Base-by-base conservation (phyloP, 35 echinoderm and acorn worm species). In the Stichopus chloronotus region DNA sequence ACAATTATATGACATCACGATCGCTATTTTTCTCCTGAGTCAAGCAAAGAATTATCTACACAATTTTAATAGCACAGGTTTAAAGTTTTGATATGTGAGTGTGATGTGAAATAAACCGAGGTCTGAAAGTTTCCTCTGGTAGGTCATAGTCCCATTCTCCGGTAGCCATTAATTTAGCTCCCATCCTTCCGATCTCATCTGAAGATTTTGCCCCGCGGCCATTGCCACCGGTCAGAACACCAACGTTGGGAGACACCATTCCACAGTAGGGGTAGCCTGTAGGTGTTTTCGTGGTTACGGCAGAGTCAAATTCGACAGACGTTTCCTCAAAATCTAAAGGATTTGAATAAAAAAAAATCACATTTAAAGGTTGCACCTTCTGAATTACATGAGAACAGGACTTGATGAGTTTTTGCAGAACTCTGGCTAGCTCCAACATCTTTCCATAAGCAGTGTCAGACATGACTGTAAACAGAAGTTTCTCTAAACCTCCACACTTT, bases 151-250 rank as follows among this genome's bases (percentile, higher is more conserved):
- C 87, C 93, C 93, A 94, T 25, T 14, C 22, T 22, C 93, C 63
- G 53, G 61, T 81, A 56, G 8, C 58, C 5, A 94, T 94, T 78
- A 94, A 59, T 10, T 60, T 94, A 24, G 93, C 93, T 19, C 87
- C 93, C 93, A 94, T 94, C 53, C 88, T 90, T 4, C 93, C 93
- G 23, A 94, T 94, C 58, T 94, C 87, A 84, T 94, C 87, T 8
- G 93, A 89, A 76, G 88, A 91, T 76, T 91, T 94, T 17, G 93
- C 93, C 57, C 87, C 93, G 76, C 54, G 86, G 1, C 93, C 93
- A 84, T 91, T 91, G n/a, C 93, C 93, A 54, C 93, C 87, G 9
- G 69, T 63, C 16, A 90, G 59, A 81, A 94, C 79, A 20, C 93
- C 93, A 84, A 94, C 22, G 21, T 52, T 91, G 63, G 88, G 78